phyloP scores from a whole-genome alignment of 2,113 vertebrate genomes.

The Electrona antarctica region DNA sequence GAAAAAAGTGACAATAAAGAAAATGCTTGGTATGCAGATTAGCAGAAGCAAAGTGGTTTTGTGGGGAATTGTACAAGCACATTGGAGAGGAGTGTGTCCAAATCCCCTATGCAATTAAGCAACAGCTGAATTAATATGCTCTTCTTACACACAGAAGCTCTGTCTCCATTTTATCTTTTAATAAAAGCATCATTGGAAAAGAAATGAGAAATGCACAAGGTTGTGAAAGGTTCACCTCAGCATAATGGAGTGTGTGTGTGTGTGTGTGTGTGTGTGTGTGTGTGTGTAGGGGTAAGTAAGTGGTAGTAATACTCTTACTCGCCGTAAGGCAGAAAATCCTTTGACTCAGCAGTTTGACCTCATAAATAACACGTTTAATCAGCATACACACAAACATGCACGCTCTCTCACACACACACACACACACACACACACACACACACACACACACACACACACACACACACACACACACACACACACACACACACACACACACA shows the following conservation, averaged over 20 bases:
- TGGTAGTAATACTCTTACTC: constrained; percentile 13
- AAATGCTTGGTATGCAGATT: constrained; percentile 58
- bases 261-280: constrained; percentile 21
- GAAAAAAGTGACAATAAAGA: background rate
- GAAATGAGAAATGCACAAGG: constrained; percentile 54
- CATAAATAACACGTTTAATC: constrained; percentile 60
- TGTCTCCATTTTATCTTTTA: constrained; percentile 59
- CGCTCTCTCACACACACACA: background rate
- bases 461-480: no score
- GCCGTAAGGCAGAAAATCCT: constrained; percentile 34
- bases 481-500: no score
- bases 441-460: background rate
- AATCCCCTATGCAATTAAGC: constrained; percentile 71
- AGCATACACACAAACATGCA: constrained; percentile 23
- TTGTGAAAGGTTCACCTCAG: constrained; percentile 36
- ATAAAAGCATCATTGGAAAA: constrained; percentile 56
- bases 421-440: background rate
- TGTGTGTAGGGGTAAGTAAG: constrained; percentile 14
- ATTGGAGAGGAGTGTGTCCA: constrained; percentile 55
- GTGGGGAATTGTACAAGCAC: constrained; percentile 42
- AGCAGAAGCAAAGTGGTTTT: constrained; percentile 42
- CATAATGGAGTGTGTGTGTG: constrained; percentile 19
- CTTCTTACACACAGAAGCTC: constrained; percentile 39
- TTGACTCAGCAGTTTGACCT: constrained; percentile 52
- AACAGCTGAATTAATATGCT: constrained; percentile 64